Evolutionary conservation across 2,113 vertebrate species (phyloP).

Genomic region (Charadrius vociferus): DNA sequence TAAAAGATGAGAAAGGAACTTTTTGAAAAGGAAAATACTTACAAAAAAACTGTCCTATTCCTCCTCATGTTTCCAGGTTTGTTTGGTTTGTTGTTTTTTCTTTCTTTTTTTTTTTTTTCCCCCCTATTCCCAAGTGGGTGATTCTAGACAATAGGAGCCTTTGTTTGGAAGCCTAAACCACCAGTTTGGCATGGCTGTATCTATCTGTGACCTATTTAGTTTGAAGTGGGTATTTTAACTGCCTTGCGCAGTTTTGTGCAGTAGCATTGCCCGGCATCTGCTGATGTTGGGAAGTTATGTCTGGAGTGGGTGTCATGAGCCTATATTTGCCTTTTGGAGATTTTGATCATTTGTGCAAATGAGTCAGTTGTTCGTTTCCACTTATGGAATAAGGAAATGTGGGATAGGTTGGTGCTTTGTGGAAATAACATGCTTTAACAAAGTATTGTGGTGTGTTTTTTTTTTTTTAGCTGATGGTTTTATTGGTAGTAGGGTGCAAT

Average conservation of each 20-base stretch:
- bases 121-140: background rate
- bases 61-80: background rate
- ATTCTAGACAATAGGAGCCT: slow-evolving; percentile 44
- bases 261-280: background rate
- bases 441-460: background rate
- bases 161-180: slow-evolving; percentile 43
- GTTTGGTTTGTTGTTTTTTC: background rate
- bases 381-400: background rate
- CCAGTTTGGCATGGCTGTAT: slow-evolving; percentile 14
- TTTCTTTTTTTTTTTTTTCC: too few species aligned
- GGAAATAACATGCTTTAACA: background rate
- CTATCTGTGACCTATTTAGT: slow-evolving; percentile 61
- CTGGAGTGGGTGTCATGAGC: background rate
- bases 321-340: background rate
- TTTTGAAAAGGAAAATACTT: background rate
- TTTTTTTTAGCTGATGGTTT: background rate
- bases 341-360: background rate
- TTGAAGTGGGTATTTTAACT: background rate
- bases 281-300: background rate
- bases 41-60: background rate
- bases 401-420: background rate
- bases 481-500: background rate
- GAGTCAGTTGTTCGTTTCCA: background rate
- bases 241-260: background rate
- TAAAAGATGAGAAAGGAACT: background rate